Evolutionary conservation across 2,113 vertebrate genomes (phyloP).

Genomic region (Plecotus auritus): DNA sequence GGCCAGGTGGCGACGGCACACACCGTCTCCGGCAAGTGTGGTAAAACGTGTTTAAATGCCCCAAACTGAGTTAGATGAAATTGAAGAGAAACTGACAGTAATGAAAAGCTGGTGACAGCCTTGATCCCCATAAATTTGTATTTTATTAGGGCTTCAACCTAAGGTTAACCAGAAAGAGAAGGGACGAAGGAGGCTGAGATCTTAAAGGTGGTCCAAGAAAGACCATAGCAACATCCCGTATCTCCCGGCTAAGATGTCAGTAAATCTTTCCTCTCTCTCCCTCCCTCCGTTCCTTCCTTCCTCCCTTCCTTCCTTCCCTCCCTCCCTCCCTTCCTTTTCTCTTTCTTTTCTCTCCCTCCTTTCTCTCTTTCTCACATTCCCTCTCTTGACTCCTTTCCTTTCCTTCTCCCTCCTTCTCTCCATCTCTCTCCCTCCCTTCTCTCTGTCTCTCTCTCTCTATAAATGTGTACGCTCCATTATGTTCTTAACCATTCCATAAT

Average conservation of each 20-base stretch:
- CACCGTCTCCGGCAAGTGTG: neutral
- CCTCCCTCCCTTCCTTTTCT: too few relatives aligned
- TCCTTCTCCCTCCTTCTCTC: neutral
- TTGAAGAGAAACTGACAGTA: conserved; percentile 35
- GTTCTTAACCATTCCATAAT: neutral
- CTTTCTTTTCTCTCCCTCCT: too few relatives aligned
- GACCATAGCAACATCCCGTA: neutral
- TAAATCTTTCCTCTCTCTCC: neutral
- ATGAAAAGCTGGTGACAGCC: conserved; percentile 75
- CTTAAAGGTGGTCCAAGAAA: conserved; percentile 24
- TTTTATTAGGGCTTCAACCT: conserved; percentile 76
- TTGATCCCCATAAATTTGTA: conserved; percentile 75
- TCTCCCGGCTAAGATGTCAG: neutral
- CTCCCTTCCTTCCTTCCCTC: too few relatives aligned
- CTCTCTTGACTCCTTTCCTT: accelerated
- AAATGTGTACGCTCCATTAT: neutral
- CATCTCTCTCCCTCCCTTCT: accelerated
- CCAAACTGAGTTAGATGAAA: conserved; percentile 62
- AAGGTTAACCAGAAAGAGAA: conserved; percentile 68
- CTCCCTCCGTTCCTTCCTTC: too few relatives aligned
- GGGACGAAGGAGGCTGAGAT: conserved; percentile 1
- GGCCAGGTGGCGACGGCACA: neutral
- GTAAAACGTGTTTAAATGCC: conserved; percentile 42
- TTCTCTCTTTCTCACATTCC: too few relatives aligned
- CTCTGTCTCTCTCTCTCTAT: neutral